Conservation (phyloP, 2,113 vertebrate genomes). For the Lanius collurio region DNA sequence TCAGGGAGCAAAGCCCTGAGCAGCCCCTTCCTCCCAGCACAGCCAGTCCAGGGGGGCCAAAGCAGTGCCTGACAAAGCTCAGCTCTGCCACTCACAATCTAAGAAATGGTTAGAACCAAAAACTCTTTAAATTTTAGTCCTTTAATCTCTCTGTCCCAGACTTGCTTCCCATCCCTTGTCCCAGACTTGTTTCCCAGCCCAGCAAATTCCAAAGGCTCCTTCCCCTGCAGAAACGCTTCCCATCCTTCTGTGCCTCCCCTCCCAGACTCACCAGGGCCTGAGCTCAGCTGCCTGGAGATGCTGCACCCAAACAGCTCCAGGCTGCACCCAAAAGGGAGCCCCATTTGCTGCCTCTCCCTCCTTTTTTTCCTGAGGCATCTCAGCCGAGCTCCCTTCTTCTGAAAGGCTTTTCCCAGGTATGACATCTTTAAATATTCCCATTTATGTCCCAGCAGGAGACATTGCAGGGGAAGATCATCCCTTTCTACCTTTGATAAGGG, state of each 20-base stretch:
- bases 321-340: fast-evolving
- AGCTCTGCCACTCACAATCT: neutral
- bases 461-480: neutral
- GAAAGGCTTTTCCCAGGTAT: neutral
- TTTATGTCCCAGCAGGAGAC: neutral
- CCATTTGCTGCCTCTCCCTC: neutral
- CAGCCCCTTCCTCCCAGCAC: neutral
- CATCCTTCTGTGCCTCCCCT: neutral
- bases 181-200: neutral
- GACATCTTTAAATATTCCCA: neutral
- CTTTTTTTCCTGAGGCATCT: neutral
- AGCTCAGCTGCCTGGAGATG: neutral
- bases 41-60: neutral
- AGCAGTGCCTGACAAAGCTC: neutral
- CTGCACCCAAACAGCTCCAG: neutral
- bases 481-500: neutral
- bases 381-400: neutral
- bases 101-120: neutral
- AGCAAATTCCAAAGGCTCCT: neutral
- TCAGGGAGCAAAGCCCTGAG: neutral
- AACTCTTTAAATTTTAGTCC: neutral
- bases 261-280: neutral
- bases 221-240: neutral
- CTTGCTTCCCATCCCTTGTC: neutral
- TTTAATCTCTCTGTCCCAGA: neutral